Base-by-base conservation (phyloP, 2,113 vertebrate genomes). In the Percina caprodes region DNA sequence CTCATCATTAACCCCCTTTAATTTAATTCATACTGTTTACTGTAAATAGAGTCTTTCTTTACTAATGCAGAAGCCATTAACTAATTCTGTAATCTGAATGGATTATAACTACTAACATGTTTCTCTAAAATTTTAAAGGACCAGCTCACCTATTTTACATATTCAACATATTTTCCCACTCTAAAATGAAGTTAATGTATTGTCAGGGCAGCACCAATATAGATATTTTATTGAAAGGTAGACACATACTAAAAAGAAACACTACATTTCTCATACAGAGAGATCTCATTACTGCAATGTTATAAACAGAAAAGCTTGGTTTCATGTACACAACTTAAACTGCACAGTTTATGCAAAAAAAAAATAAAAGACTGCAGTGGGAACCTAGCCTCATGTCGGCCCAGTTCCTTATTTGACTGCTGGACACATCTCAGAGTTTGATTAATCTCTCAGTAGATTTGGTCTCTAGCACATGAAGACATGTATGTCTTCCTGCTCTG, bases 151-250 rank as follows among this genome's bases (percentile, higher is more conserved):
- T 4, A 26, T 39, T 26, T 7, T 23, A n/a, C 15, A 67, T 24
- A 12, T n/a, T n/a, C n/a, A 30, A 61, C 23, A 66, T 1, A 49
- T 49, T 19, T 35, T 23, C 11, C 7, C 19, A 11, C 26, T 63
- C n/a, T 49, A 69, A 69, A 69, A 69, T 42, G 10, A 65, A 23
- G 14, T 56, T 19, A 3, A 9, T 63, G 18, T 58, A 59, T 58
- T 52, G 21, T 77, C 24, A 79, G 79, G n/a, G 75, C 65, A 77
- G 79, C 69, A 87, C 79, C 88, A 60, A 69, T 23, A 61, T 26
- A 35, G 35, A 73, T 73, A 68, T 61, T 86, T 77, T 81, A 79
- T 83, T 79, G 13, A 77, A 85, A 85, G 54, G 11, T 30, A 52
- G 24, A 68, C 35, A 61, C n/a, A 79, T 70, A 61, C 24, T 23